These are phyloP conservation scores for Telmatochromis bifrenatus DNA, from an alignment of 2,113 vertebrate genomes.

Conservation along the genomic window DNA sequence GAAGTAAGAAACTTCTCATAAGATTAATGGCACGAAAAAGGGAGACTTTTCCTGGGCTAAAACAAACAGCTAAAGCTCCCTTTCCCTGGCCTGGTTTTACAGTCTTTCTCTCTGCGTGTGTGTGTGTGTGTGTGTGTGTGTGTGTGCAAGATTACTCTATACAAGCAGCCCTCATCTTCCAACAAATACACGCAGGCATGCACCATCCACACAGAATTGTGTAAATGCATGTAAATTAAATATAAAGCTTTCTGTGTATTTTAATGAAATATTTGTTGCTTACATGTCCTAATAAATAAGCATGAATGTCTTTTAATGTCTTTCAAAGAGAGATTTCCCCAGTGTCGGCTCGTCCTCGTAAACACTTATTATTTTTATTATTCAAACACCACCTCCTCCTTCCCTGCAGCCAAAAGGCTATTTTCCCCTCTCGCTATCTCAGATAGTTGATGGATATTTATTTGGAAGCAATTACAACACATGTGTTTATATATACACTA, in stretches of 20 bases:
- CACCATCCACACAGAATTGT: not conserved
- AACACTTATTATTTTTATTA: constrained; percentile 33
- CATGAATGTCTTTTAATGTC: constrained; percentile 19
- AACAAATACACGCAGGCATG: not conserved
- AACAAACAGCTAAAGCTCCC: constrained; percentile 31
- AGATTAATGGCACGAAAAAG: constrained; percentile 52
- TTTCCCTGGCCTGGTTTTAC: constrained; percentile 21
- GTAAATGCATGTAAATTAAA: not conserved
- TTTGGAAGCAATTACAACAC: not conserved
- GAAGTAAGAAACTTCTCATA: constrained; percentile 34
- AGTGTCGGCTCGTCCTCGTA: not conserved
- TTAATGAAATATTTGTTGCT: not conserved
- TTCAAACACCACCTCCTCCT: not conserved
- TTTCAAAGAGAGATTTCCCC: constrained; percentile 3
- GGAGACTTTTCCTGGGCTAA: constrained; percentile 30
- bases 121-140: not conserved
- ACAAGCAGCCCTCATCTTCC: not conserved
- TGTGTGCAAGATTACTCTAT: not conserved
- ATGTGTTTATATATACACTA: not conserved
- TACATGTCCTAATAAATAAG: constrained; percentile 16
- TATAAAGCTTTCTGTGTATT: not conserved
- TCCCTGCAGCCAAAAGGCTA: not conserved
- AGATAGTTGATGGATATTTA: not conserved
- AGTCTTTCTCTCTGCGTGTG: not conserved
- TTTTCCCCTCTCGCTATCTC: not conserved